phyloP scores from a whole-genome alignment of 2,113 vertebrate genomes.

The Vimba vimba region DNA sequence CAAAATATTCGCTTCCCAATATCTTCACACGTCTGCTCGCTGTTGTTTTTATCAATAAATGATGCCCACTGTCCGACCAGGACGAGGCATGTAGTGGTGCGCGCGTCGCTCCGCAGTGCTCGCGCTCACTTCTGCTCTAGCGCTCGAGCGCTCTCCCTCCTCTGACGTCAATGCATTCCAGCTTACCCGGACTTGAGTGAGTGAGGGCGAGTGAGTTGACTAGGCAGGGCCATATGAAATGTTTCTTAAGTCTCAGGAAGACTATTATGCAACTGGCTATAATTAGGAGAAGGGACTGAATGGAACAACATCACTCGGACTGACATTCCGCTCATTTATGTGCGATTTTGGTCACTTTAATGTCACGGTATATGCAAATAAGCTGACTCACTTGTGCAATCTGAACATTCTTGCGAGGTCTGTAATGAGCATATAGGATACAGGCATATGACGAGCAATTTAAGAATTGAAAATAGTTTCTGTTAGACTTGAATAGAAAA shows the following conservation, averaged over 20 bases:
- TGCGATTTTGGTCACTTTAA: not conserved
- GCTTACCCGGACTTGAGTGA: slow-evolving; percentile 58
- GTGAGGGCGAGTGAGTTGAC: slow-evolving; percentile 31
- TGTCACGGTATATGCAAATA: not conserved
- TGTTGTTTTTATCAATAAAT: slow-evolving; percentile 33
- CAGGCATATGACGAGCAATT: not conserved
- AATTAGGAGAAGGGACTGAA: slow-evolving; percentile 30
- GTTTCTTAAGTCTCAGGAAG: slow-evolving; percentile 42
- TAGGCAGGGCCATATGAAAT: slow-evolving; percentile 42
- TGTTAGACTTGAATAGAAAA: not conserved
- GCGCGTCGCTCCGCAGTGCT: slow-evolving; percentile 50
- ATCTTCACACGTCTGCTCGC: not conserved
- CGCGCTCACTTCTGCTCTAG: slow-evolving; percentile 47
- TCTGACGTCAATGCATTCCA: slow-evolving; percentile 79
- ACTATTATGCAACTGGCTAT: slow-evolving; percentile 55
- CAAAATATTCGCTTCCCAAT: not conserved
- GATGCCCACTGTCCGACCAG: slow-evolving; percentile 40
- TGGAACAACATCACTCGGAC: not conserved
- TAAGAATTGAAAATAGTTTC: not conserved
- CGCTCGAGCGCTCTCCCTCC: slow-evolving; percentile 57
- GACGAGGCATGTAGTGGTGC: slow-evolving; percentile 31
- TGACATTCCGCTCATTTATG: slow-evolving; percentile 18
- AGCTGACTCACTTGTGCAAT: not conserved
- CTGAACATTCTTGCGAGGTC: not conserved
- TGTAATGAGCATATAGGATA: not conserved